Evolutionary conservation across 2,888 invertebrate genomes (phyloP).

Genomic region (Apotomis betuletana): DNA sequence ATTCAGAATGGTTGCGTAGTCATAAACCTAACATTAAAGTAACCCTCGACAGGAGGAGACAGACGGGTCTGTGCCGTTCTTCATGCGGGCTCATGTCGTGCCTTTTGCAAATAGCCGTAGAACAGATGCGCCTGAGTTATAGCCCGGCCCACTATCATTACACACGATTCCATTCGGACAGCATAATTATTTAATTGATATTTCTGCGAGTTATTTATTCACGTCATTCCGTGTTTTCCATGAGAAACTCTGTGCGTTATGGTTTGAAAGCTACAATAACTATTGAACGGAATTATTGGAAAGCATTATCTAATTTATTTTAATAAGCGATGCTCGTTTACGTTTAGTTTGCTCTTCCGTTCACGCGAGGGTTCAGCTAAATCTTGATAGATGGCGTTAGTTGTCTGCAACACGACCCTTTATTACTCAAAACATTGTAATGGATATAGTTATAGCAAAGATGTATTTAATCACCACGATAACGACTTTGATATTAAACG

Average conservation of each 20-base stretch:
- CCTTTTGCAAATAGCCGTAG: conserved; percentile 81
- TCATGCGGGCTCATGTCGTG: conserved; percentile 69
- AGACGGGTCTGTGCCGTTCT: conserved; percentile 32
- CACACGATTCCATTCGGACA: conserved; percentile 84
- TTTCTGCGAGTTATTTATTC: conserved; percentile 84
- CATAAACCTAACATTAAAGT: conserved; percentile 46
- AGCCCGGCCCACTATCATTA: conserved; percentile 82
- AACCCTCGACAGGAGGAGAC: conserved; percentile 40
- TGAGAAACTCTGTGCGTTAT: conserved; percentile 75
- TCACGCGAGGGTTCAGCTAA: conserved; percentile 20
- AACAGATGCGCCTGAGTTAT: conserved; percentile 84
- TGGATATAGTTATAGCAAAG: conserved; percentile 25
- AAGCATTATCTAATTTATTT: conserved; percentile 41
- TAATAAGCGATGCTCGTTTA: conserved; percentile 31
- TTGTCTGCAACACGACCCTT: conserved; percentile 23
- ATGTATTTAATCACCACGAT: conserved; percentile 28
- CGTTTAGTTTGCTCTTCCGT: conserved; percentile 16
- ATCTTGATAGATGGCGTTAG: conserved; percentile 33
- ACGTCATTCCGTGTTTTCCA: conserved; percentile 79
- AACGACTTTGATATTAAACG: conserved; percentile 22
- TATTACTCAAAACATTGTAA: conserved; percentile 38
- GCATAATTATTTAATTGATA: conserved; percentile 85
- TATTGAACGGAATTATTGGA: conserved; percentile 37
- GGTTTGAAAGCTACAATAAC: conserved; percentile 48
- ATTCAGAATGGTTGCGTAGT: conserved; percentile 42